These are phyloP conservation scores for Drosophila virilis DNA, from an alignment of 1,140 invertebrate genomes.

Conservation along the genomic window DNA sequence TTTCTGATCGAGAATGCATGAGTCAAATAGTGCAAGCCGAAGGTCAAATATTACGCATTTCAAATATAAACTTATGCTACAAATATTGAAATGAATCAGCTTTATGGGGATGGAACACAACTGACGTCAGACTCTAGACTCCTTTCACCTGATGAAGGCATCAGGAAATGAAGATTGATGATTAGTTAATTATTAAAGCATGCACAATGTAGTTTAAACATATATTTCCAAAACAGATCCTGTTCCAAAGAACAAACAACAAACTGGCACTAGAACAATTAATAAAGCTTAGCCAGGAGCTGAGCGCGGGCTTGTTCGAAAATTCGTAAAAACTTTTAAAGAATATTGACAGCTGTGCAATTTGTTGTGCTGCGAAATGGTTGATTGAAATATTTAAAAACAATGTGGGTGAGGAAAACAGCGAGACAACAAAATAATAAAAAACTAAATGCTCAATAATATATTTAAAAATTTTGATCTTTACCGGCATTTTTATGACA, in stretches of 20 bases:
- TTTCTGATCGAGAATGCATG: slow-evolving; percentile 30
- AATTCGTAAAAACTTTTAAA: not conserved
- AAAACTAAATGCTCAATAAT: slow-evolving; percentile 37
- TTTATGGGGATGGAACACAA: not conserved
- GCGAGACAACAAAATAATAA: slow-evolving; percentile 8
- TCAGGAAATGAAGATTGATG: slow-evolving; percentile 43
- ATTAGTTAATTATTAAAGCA: slow-evolving; percentile 15
- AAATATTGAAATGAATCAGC: slow-evolving; percentile 33
- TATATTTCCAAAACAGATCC: slow-evolving; percentile 27
- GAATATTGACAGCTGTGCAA: slow-evolving; percentile 18
- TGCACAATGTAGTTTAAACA: not conserved
- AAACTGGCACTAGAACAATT: slow-evolving; percentile 36
- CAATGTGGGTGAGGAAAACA: slow-evolving; percentile 42
- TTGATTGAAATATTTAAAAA: slow-evolving; percentile 14
- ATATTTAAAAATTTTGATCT: slow-evolving; percentile 32
- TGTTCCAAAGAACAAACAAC: slow-evolving; percentile 33
- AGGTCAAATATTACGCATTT: slow-evolving; percentile 14
- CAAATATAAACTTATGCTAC: slow-evolving; percentile 14
- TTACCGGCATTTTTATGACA: slow-evolving; percentile 44
- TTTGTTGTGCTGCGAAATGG: not conserved
- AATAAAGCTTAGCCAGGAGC: slow-evolving; percentile 53
- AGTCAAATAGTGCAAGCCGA: slow-evolving; percentile 8
- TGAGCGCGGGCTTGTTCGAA: slow-evolving; percentile 7
- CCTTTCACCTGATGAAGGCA: slow-evolving; percentile 42
- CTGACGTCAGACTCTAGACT: slow-evolving; percentile 21